Base-by-base conservation (phyloP, 2,888 invertebrate genomes). In the Cyrtodaria siliqua region DNA sequence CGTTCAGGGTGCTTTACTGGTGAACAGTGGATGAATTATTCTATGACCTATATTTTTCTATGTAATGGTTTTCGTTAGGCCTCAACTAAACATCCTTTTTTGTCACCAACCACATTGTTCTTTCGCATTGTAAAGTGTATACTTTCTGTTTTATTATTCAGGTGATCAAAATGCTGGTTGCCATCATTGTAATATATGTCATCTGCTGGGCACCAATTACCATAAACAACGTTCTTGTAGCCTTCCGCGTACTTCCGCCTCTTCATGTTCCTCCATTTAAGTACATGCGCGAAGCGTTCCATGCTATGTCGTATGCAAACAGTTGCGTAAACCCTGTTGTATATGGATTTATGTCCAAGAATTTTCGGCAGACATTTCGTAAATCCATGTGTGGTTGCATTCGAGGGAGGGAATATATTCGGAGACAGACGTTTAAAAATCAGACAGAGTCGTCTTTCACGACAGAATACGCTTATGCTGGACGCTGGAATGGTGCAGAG, bases 341-440 rank as follows among this genome's bases (percentile, higher is more conserved):
- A 33, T 96, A 96, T 89, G 96, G 95, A 27, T 96, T 96, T 92
- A 95, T 96, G 95, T 96, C 96, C 52, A 95, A 95, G 86, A 95
- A 95, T 91, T 96, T 96, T 91, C 93, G 95, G 2, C 94, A 90
- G 55, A 89, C 89, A 29, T 93, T 93, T 82, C 84, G 86, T 56
- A 82, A 86, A 49, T 79, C 85, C 0, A 63, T 87, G 3, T 86
- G 85, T 56, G 63, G 79, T 33, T 84, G 83, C 49, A 40, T 79
- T 4, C 61, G 67, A 27, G 79, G 79, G 6, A 68, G 79, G 50
- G 70, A 75, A 29, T 79, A 79, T 50, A 60, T 75, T 3, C 61
- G 79, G 3, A 67, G 62, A 18, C 38, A 71, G 68, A 75, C 75
- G 9, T 79, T 72, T 29, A 53, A 63, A 49, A 72, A 59, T 57